Evolutionary conservation across 2,797 vertebrate species (phyloP), one percentile per base, ranked within the genome.

Genomic region (Octomys mimax): DNA sequence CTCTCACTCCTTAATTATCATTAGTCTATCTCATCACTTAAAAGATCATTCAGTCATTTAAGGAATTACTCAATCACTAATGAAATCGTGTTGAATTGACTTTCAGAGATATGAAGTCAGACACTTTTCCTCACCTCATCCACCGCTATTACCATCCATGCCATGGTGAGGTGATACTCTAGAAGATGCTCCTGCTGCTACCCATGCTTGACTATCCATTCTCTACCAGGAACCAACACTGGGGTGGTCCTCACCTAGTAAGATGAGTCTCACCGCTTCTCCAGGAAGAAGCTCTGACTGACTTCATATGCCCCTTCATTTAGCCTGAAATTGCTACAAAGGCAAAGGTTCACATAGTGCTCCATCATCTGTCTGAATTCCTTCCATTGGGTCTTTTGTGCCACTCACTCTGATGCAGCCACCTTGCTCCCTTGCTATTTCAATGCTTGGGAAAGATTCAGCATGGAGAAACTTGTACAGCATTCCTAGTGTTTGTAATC

Each of bases 341-440:
- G 36, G 24, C 2, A 36, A 31, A 33, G 6, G 2, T 5, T 14
- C 0, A 2, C 57, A 28, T 12, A 66, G 6, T 9, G 4, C 14
- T 77, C 24, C 18, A 31, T 82, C 26, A 66, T 33, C 62, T 49
- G 10, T 49, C 36, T 57, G 6, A 86, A 33, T 77, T 39, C 28
- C 36, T 59, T 39, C 0, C 5, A 18, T 33, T 24, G 36, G 22
- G 0, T 87, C 33, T 91, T 54, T 49, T 12, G 9, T 80, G 22
- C 33, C 24, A 64, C 3, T 73, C 22, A n/a, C 12, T 89, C 36
- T 84, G 71, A 54, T 19, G 10, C 39, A 84, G 19, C 21, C 36
- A 42, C 28, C 52, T 49, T 24, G 9, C 18, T 33, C 2, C 14
- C 39, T 18, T 77, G 16, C 8, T 39, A 13, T 73, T 49, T 31